These are phyloP conservation scores for Microtus californicus DNA, from an alignment of 2,797 vertebrate species.

Conservation along the genomic window DNA sequence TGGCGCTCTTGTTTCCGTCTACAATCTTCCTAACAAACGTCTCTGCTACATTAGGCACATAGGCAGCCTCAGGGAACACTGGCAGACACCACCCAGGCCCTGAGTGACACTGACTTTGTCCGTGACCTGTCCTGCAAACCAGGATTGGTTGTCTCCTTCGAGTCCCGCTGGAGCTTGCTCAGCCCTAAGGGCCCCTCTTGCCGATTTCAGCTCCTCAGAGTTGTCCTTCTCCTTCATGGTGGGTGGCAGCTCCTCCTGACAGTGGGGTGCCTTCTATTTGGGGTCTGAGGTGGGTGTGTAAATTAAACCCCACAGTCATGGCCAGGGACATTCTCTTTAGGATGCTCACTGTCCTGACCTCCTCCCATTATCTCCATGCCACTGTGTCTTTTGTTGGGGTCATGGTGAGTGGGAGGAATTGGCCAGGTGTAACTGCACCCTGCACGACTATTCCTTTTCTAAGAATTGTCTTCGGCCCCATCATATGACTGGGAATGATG, in stretches of 20 bases:
- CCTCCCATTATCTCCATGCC: not conserved
- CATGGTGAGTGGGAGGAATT: not conserved
- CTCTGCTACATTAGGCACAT: slow-evolving; percentile 7
- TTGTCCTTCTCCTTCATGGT: not conserved
- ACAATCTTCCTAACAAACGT: slow-evolving; percentile 71
- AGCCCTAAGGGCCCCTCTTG: accelerated
- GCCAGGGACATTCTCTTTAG: not conserved
- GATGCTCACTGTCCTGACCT: not conserved
- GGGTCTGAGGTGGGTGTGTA: accelerated
- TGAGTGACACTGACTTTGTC: not conserved
- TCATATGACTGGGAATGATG: accelerated
- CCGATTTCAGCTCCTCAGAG: not conserved
- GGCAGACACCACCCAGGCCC: not conserved
- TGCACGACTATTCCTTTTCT: not conserved
- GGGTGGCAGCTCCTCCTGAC: not conserved
- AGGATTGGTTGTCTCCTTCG: not conserved
- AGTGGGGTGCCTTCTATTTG: not conserved
- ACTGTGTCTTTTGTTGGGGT: not conserved
- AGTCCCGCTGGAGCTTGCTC: not conserved
- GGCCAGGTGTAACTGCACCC: not conserved
- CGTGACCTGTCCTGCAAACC: slow-evolving; percentile 39
- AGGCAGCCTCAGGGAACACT: not conserved
- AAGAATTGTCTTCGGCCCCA: not conserved
- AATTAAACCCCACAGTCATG: not conserved
- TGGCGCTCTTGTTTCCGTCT: slow-evolving; percentile 60